Base-by-base conservation (phyloP, 2,888 invertebrate genomes). In the Parasteatoda lunata region DNA sequence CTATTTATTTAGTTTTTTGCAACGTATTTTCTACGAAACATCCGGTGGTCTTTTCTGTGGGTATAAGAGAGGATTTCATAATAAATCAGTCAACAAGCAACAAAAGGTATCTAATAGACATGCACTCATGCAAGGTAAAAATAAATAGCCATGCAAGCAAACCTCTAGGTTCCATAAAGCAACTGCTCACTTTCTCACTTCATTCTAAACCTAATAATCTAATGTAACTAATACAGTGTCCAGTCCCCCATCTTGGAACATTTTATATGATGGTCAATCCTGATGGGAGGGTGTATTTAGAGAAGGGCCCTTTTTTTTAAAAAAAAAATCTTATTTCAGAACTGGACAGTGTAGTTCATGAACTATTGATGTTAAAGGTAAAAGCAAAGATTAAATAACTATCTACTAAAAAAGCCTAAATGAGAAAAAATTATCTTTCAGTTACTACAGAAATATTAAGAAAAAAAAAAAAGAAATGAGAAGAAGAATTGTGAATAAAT, bases 291-390 rank as follows among this genome's bases (percentile, higher is more conserved):
- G 30, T 30, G 30, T 30, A 30, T 2, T 30, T 30, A 30, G 30
- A 30, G 30, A 2, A 30, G 30, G 30, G 30, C 30, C 30, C 30
- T 30, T 30, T 30, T 30, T 30, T 30, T 30, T 30, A 1, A 1
- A 1, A 30, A 30, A 30, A 30, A 30, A 30, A 30, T 30, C 30
- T 30, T 2, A 30, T 30, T 30, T 30, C 59, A 80, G 85, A 30
- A 86, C 85, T 86, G 85, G 85, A 86, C 85, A 86, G 77, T 86
- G 85, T 86, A 86, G 77, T 69, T 85, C 52, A 54, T 59, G 48
- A 80, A 30, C 30, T 77, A 77, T 80, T 80, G 76, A 80, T 77
- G 80, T 65, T 71, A 52, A 80, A 86, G 80, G 79, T 47, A 59
- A 75, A 86, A 86, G 79, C 80, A 69, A 77, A 69, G 77, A 77